phyloP scores from a whole-genome alignment of 2,888 invertebrate species.

The Tinea pellionella region DNA sequence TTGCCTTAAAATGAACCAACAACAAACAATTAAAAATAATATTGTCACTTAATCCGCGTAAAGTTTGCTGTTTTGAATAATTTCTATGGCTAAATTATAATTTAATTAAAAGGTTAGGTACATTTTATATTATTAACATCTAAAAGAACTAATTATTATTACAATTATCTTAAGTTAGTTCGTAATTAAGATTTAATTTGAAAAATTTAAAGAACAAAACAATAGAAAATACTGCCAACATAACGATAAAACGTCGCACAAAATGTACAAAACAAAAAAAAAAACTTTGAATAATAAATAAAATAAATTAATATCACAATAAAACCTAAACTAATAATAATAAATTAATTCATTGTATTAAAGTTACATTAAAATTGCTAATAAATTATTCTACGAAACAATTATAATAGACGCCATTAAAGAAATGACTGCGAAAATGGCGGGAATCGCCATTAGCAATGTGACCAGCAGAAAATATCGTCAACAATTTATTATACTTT shows the following conservation, averaged over 20 bases:
- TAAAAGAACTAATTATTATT: conserved; percentile 4
- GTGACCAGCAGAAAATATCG: too few relatives aligned
- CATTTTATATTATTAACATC: conserved; percentile 11
- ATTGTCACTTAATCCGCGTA: not conserved
- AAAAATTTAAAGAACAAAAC: not conserved
- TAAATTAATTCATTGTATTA: not conserved
- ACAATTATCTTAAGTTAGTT: not conserved
- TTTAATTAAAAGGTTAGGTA: conserved; percentile 24
- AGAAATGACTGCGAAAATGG: too few relatives aligned
- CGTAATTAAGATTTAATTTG: conserved; percentile 1
- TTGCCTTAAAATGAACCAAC: too few relatives aligned
- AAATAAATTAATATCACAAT: conserved; percentile 11
- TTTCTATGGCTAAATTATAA: conserved; percentile 18
- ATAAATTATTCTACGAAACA: not conserved
- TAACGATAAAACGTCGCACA: too few relatives aligned
- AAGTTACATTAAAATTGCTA: not conserved
- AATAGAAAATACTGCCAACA: too few relatives aligned
- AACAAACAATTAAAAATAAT: conserved; percentile 4
- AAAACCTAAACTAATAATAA: not conserved
- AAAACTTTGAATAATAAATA: not conserved
- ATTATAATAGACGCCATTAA: too few relatives aligned
- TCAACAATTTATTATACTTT: too few relatives aligned
- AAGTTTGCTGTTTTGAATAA: not conserved
- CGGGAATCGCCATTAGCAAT: too few relatives aligned
- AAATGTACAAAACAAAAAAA: too few relatives aligned